Evolutionary conservation across 1,140 invertebrate species (phyloP), one percentile per base, ranked within the genome.

Genomic region (Acromyrmex echinatior): DNA sequence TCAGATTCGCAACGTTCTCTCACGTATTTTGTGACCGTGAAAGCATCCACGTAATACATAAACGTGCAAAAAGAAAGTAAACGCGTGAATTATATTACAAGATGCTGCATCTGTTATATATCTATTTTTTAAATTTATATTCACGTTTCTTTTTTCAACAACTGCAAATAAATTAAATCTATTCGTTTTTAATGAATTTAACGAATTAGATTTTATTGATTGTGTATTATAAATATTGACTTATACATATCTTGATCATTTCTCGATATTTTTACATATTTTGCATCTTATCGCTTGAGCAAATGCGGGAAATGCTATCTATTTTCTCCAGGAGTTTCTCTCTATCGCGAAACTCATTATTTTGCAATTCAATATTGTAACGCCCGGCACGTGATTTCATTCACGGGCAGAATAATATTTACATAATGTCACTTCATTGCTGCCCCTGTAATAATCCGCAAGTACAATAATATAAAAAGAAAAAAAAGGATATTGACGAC

Each of bases 11-110:
- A 60, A 39, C 56, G 16, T 28, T 87, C 74, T 63, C 71, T 65
- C 31, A 49, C 60, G 58, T 25, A 60, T 89, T 89, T 89, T 73
- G 85, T 84, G 88, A 49, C 88, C 89, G 56, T 85, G 89, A 89
- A 80, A 89, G 66, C 49, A 53, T 25, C 58, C 70, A 53, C 31
- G 51, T 60, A 66, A 71, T 58, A 73, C 56, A 18, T 70, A 12
- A 53, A 62, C 35, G 14, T 18, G 10, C 39, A 18, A 80, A 51
- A 86, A 21, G 56, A 78, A 62, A 68, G 31, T 12, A 45, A 71
- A 53, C n/a, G 65, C 18, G 25, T n/a, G 65, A 89, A 65, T 49
- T 63, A 49, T 70, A 49, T 77, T 89, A 90, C 82, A 86, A 88
- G 45, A 60, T 84, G 85, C 73, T 74, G 53, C n/a, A 49, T 51